Evolutionary conservation across 2,113 vertebrate genomes (phyloP).

Genomic region (Bufo bufo): DNA sequence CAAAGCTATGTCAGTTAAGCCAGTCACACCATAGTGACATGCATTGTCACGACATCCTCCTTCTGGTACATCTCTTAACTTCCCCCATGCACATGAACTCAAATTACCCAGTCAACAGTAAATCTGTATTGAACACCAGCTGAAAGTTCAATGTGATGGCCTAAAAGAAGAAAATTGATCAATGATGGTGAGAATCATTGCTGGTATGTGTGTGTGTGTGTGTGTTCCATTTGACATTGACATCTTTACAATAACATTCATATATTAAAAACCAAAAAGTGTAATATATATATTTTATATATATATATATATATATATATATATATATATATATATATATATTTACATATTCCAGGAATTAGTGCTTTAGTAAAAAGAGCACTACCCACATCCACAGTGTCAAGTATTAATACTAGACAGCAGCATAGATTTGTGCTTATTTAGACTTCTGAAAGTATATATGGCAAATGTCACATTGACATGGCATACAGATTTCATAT

Average conservation of each 20-base stretch:
- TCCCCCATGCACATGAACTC: conserved; percentile 74
- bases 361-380: neutral
- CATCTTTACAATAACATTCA: neutral
- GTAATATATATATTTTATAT: no score
- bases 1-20: conserved; percentile 76
- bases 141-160: conserved; percentile 64
- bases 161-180: conserved; percentile 72
- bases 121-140: conserved; percentile 70
- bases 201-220: neutral
- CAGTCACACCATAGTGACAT: conserved; percentile 74
- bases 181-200: conserved; percentile 59
- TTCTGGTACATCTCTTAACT: conserved; percentile 74
- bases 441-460: neutral
- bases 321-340: no score
- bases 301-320: no score
- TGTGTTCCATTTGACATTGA: conserved; percentile 4
- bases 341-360: neutral
- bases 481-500: neutral
- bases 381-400: neutral
- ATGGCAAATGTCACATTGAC: neutral
- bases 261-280: neutral
- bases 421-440: neutral
- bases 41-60: conserved; percentile 75
- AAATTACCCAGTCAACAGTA: conserved; percentile 75
- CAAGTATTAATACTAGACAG: no score